Base-by-base conservation (phyloP, 2,888 invertebrate genomes). In the Epistrophe grossulariae region DNA sequence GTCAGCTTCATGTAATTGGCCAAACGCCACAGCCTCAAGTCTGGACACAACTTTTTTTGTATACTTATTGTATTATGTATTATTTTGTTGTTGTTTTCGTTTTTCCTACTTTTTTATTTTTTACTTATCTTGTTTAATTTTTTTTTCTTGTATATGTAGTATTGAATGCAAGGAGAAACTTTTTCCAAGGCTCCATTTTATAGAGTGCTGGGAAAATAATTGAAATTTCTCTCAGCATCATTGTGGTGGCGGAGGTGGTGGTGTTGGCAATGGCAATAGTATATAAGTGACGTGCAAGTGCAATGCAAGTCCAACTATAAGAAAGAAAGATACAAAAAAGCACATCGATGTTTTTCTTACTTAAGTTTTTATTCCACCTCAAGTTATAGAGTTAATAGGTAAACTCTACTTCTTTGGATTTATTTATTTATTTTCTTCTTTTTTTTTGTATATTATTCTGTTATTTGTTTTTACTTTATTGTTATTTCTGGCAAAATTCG, bases 141-240 rank as follows among this genome's bases (percentile, higher is more conserved):
- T 52, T 71, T 66, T 59, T 57, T 24, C 38, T 52, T 35, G 2
- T 77, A 40, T 70, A 45, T 77, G n/a, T n/a, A n/a, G n/a, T n/a
- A 55, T 55, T 24, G 57, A 73, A 76, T 64, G 35, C 79, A 87
- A 87, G 79, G 83, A 79, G 48, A 11, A 87, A 87, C 82, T 87
- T 87, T 87, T 38, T 48, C 59, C 66, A 48, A 31, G 52, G 64
- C 76, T 76, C 76, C 60, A 79, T 76, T 87, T 87, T 87, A 83
- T 87, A 83, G 72, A 87, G 87, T 87, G 83, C 83, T 83, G 59
- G 79, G 74, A 87, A 76, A 83, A 87, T 87, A 87, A 87, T 87
- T 87, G 83, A 83, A 83, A 87, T 87, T 71, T 83, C 79, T 74
- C 74, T 64, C 45, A 52, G 57, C 57, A 45, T 59, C 38, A 15